Evolutionary conservation across 2,888 invertebrate species (phyloP), one percentile per base, ranked within the genome.

Genomic region (Tyria jacobaeae): DNA sequence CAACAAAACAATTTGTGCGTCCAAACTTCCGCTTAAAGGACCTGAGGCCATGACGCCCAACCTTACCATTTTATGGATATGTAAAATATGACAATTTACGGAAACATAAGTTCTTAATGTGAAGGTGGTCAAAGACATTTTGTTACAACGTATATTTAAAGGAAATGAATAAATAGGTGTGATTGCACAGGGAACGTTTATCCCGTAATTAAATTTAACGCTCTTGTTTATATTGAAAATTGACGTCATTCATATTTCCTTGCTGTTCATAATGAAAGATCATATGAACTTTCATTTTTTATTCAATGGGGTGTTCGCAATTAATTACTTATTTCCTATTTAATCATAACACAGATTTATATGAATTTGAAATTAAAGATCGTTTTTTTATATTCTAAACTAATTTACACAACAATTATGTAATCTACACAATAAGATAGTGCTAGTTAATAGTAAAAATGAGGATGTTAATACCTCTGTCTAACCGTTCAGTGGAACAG

Each of bases 1-100:
- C 56, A 70, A 72, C 52, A 70, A 70, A 67, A 75, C 58, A 68
- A 52, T 62, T 66, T 56, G 52, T 57, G 60, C 64, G 75, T 71
- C 64, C 71, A 71, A 70, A 78, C 79, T 86, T 85, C 86, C 84
- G 82, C 73, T 70, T 68, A 82, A 79, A 66, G 59, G 76, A 84
- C 82, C 83, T 74, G 74, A 71, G 60, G 47, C 59, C 62, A 57
- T 63, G 66, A 67, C 61, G 60, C 21, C 44, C 62, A 74, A 78
- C 84, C 83, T 82, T 82, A 74, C 78, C 81, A 74, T 81, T 79
- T 78, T 78, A 81, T 76, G 71, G 71, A 34, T 73, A 73, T 76
- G 75, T 78, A 63, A 81, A 62, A 78, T 53, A 53, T 73, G 53
- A 73, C 75, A 77, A 76, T 78, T 77, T 75, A 70, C 80, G 84